Percentiles rank a stretch among this genome's conserved stretches.
Evolutionary conservation across 2,113 vertebrate genomes (phyloP).

Genomic region (Sylvietta virens): DNA sequence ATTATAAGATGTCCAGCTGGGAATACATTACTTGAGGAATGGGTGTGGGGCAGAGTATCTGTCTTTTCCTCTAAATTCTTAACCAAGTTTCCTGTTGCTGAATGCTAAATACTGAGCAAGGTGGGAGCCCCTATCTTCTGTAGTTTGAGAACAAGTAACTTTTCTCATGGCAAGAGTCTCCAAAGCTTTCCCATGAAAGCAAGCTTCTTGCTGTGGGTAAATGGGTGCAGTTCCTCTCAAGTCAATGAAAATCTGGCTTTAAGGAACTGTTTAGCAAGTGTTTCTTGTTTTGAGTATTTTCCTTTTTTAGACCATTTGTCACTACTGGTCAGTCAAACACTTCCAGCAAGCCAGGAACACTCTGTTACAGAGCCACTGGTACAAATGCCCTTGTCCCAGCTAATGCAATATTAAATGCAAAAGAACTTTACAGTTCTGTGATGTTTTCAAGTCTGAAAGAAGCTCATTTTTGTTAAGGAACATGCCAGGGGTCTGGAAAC

Average conservation of each 20-base stretch:
- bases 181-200: not conserved
- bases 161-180: not conserved
- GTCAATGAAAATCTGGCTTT: not conserved
- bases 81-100: not conserved
- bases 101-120: not conserved
- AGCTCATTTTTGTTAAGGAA: constrained; percentile 33
- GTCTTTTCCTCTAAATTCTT: not conserved
- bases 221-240: not conserved
- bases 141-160: not conserved
- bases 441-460: constrained; percentile 43
- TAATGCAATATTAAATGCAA: constrained; percentile 34
- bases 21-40: not conserved
- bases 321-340: not conserved
- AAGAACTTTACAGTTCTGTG: constrained; percentile 1
- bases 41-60: rapidly evolving
- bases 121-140: not conserved
- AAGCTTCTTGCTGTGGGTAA: not conserved
- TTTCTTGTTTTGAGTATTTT: not conserved
- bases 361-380: not conserved
- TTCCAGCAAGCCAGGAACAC: constrained; percentile 16
- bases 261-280: not conserved
- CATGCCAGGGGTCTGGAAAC: constrained; percentile 29
- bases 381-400: constrained; percentile 33
- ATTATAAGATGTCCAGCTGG: not conserved
- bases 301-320: not conserved